phyloP scores from a whole-genome alignment of 1,140 invertebrate species.

The Wiebesia pumilae region DNA sequence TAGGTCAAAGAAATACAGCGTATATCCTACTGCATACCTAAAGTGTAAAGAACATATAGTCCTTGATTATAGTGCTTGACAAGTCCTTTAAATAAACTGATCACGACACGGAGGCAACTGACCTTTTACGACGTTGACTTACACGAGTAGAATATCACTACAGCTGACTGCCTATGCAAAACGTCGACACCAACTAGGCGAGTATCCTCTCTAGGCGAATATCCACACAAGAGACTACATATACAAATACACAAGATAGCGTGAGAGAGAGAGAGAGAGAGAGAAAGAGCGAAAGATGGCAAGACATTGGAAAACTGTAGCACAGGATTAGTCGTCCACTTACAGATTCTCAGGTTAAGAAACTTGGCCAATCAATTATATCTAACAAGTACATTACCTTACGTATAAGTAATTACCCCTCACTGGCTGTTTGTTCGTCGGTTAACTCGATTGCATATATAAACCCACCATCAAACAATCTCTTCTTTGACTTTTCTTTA shows the following conservation, averaged over 20 bases:
- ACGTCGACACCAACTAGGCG: background rate
- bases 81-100: slow-evolving; percentile 36
- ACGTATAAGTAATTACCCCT: slow-evolving; percentile 21
- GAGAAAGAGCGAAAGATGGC: slow-evolving; percentile 33
- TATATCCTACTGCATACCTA: background rate
- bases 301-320: slow-evolving; percentile 37
- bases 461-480: slow-evolving; percentile 58
- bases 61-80: background rate
- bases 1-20: slow-evolving; percentile 1
- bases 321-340: slow-evolving; percentile 46
- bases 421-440: background rate
- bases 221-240: background rate
- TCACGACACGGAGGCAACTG: slow-evolving; percentile 9
- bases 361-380: background rate
- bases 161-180: background rate
- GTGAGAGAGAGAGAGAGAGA: slow-evolving; percentile 29
- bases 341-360: background rate
- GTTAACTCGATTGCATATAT: background rate
- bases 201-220: background rate
- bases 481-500: slow-evolving; percentile 43
- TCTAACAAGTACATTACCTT: slow-evolving; percentile 1
- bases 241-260: background rate
- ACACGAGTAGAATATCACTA: slow-evolving; percentile 23
- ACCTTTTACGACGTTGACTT: slow-evolving; percentile 20
- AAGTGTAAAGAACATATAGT: background rate